Evolutionary conservation across 2,888 invertebrate species (phyloP).

Genomic region (Zonitis immaculata): DNA sequence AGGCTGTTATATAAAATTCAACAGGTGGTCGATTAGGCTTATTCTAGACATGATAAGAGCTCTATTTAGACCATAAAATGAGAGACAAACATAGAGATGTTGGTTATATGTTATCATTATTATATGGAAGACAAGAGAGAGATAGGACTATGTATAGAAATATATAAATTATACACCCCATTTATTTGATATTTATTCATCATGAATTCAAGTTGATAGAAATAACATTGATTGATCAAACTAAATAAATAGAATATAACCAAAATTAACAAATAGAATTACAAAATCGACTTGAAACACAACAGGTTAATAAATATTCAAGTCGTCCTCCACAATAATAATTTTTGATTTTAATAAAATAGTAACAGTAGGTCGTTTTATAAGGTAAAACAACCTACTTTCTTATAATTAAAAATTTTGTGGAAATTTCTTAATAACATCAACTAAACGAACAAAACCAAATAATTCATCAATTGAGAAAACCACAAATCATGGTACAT

Average conservation of each 20-base stretch:
- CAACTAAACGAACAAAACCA: no score
- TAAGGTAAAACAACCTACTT: conserved; percentile 13
- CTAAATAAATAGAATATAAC: no score
- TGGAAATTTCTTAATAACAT: no score
- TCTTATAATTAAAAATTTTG: conserved; percentile 1
- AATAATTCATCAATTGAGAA: no score
- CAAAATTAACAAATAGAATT: no score
- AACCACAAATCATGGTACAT: no score
- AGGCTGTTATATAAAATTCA: conserved; percentile 2
- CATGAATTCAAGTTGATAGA: neutral
- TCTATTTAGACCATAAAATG: conserved; percentile 12
- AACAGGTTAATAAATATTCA: conserved; percentile 17
- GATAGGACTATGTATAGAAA: no score
- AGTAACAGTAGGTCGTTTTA: conserved; percentile 13
- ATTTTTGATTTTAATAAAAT: conserved; percentile 8
- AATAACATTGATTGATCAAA: neutral
- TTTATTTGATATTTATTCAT: neutral
- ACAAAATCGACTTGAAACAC: neutral
- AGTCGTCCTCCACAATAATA: conserved; percentile 13
- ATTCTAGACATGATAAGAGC: conserved; percentile 9
- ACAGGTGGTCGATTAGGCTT: conserved; percentile 16
- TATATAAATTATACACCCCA: neutral
- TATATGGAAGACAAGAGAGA: neutral
- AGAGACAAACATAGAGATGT: neutral
- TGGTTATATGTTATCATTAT: neutral